Conservation (phyloP, 2,888 invertebrate genomes). For the Odontocerum albicorne region DNA sequence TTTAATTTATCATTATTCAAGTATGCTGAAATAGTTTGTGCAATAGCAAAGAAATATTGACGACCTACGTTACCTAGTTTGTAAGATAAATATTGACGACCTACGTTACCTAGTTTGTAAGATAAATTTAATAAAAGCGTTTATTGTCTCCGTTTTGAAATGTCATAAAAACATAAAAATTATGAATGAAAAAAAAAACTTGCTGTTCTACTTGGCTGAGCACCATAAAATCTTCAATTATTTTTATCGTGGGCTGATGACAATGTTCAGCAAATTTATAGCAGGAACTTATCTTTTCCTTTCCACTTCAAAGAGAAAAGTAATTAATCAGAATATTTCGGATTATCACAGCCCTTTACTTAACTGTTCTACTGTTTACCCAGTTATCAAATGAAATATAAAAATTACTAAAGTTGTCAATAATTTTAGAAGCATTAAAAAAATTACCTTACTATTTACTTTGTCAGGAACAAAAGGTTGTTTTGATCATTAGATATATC, state of each 20-base stretch:
- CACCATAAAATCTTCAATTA: too few species aligned
- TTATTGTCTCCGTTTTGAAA: too few species aligned
- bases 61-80: not conserved
- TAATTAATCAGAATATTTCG: not conserved
- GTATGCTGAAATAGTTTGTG: not conserved
- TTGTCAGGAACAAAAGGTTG: too few species aligned
- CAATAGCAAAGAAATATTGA: not conserved
- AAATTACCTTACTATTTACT: too few species aligned
- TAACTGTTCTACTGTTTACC: conserved; percentile 5
- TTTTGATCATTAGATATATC: too few species aligned
- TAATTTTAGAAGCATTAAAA: too few species aligned
- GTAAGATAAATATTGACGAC: not conserved
- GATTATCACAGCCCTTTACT: not conserved
- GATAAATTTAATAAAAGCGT: too few species aligned
- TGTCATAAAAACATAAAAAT: too few species aligned
- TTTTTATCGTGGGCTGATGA: not conserved
- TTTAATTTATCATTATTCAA: not conserved
- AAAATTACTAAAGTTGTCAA: too few species aligned
- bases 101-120: not conserved
- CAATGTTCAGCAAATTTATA: conserved; percentile 2
- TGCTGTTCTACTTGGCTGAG: too few species aligned
- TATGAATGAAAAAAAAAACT: too few species aligned
- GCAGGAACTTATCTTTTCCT: conserved; percentile 3
- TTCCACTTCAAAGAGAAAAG: conserved; percentile 1
- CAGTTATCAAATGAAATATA: conserved; percentile 11